phyloP scores from a whole-genome alignment of 2,113 vertebrate species.

The Chloebia gouldiae region DNA sequence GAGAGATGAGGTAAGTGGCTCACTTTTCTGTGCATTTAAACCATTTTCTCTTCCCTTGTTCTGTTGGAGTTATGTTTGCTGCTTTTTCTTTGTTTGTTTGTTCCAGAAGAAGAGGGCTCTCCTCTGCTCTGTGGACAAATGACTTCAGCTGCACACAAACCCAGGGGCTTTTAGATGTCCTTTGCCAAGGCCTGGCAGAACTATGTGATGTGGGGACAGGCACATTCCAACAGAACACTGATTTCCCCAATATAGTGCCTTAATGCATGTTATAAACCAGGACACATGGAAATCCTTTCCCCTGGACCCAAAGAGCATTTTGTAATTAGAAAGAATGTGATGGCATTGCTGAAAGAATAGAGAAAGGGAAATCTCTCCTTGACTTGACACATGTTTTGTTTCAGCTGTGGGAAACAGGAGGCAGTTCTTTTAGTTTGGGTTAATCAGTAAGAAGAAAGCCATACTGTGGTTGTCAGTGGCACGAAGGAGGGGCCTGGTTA shows the following conservation, averaged over 20 bases:
- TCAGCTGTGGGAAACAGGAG: background rate
- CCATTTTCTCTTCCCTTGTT: background rate
- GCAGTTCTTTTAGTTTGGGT: background rate
- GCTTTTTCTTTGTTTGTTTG: background rate
- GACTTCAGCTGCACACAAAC: background rate
- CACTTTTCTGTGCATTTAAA: background rate
- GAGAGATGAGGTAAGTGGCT: background rate
- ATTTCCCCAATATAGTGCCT: background rate
- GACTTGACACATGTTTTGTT: accelerated
- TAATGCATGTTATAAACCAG: background rate
- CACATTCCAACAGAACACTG: background rate
- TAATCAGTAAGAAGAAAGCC: background rate
- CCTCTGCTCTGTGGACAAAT: background rate
- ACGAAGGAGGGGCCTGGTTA: background rate
- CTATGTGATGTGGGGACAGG: background rate
- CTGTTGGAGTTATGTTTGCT: background rate
- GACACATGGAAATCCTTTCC: background rate
- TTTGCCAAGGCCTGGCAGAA: background rate
- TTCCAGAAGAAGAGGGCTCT: background rate
- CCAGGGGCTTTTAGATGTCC: background rate
- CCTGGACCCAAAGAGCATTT: too few species aligned
- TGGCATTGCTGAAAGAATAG: background rate
- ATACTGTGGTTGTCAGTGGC: background rate
- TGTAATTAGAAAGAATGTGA: background rate
- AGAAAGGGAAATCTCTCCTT: background rate